Evolutionary conservation across 2,113 vertebrate genomes (phyloP).

Genomic region (Riparia riparia): DNA sequence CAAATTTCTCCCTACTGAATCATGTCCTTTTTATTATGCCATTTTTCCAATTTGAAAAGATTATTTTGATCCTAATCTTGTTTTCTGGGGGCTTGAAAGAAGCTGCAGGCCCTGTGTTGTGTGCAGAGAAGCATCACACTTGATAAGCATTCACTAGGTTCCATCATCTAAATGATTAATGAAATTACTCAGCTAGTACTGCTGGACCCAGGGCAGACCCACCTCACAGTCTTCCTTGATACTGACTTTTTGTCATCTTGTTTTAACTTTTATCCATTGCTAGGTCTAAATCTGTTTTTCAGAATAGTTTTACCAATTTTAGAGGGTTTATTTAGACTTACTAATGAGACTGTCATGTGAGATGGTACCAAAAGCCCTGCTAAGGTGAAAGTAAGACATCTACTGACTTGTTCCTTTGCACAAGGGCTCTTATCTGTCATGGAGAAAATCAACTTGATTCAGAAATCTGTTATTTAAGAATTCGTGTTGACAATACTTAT

Average conservation of each 20-base stretch:
- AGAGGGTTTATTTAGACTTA: neutral
- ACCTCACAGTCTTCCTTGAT: neutral
- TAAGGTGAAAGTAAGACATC: neutral
- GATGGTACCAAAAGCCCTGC: neutral
- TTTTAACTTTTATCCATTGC: neutral
- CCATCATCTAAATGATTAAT: neutral
- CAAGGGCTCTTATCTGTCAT: neutral
- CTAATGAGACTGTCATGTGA: neutral
- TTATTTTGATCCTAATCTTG: neutral
- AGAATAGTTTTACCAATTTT: neutral
- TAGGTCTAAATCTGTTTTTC: neutral
- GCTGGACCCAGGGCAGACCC: neutral
- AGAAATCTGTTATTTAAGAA: neutral
- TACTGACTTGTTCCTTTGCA: neutral
- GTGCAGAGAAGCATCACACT: neutral
- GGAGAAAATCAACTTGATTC: neutral
- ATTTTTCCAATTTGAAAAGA: neutral
- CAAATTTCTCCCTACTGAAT: neutral
- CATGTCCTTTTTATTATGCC: neutral
- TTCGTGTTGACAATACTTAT: neutral
- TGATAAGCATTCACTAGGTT: neutral
- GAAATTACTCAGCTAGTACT: neutral
- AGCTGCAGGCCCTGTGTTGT: neutral
- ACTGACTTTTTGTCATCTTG: neutral
- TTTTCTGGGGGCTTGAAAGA: neutral